A percentile compares a stretch with the other conserved stretches of the same genome.
These are phyloP conservation scores for Drosophila tropicalis DNA, from an alignment of 1,140 invertebrate genomes.

Conservation along the genomic window DNA sequence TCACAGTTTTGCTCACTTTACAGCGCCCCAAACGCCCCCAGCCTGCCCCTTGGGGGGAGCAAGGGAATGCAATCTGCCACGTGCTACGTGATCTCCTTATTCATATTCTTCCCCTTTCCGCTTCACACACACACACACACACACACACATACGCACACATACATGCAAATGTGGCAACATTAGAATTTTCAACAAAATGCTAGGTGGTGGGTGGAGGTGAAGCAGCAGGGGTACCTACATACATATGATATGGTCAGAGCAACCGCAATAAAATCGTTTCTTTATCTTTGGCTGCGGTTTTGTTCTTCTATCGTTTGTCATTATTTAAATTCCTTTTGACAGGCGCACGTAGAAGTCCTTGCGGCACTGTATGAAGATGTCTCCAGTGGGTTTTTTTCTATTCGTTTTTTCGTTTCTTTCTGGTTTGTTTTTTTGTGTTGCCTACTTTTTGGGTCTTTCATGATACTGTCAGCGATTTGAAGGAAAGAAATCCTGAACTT, in stretches of 20 bases:
- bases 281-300: constrained; percentile 34
- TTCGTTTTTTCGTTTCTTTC: background rate
- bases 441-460: constrained; percentile 2
- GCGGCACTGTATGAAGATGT: constrained; percentile 61
- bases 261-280: constrained; percentile 48
- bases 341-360: constrained; percentile 54
- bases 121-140: background rate
- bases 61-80: constrained; percentile 68
- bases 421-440: background rate
- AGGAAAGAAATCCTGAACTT: constrained; percentile 13
- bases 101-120: background rate
- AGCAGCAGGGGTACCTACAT: no score
- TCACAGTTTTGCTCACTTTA: constrained; percentile 35
- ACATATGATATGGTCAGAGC: background rate
- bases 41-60: constrained; percentile 32
- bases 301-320: constrained; percentile 73
- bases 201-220: background rate
- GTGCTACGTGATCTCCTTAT: constrained; percentile 71
- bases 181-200: constrained; percentile 78
- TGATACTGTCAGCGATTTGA: constrained; percentile 37
- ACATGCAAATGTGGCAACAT: constrained; percentile 82
- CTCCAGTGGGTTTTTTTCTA: constrained; percentile 25
- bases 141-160: constrained; percentile 37
- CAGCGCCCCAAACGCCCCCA: constrained; percentile 15
- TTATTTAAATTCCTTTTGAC: constrained; percentile 82